Evolutionary conservation across 2,797 vertebrate genomes (phyloP), one percentile per base, ranked within the genome.

Genomic region (Echeneis naucrates): DNA sequence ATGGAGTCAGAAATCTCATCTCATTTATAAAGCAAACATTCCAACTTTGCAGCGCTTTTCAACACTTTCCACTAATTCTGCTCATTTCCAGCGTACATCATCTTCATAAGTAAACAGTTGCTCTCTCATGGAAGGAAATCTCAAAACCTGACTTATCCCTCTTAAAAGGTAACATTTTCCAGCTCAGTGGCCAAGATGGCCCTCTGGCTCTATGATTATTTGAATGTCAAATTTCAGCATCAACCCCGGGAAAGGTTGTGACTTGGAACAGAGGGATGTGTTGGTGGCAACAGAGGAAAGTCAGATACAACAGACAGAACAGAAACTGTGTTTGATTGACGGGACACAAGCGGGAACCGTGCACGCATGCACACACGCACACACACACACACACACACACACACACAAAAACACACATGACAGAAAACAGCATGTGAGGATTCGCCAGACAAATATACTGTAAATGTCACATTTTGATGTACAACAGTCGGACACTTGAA

Each of bases 1-100:
- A 87, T 75, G 86, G 81, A 90, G 77, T 80, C 84, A 84, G 77
- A 88, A 80, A 90, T 89, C 83, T 88, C 83, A 89, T 90, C 85
- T 83, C 64, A 81, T 89, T 87, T 86, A 88, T 74, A 88, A 89
- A 89, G 72, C 74, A 91, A 92, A 87, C 86, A 87, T 89, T 90
- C 83, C 80, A 82, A 56, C 78, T 83, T 79, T 78, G 77, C 79
- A 76, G 76, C 0, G 50, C 85, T 89, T 89, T 89, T 92, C 87
- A 87, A 85, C 90, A 87, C 84, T 85, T 88, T 87, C 75, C 82
- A 86, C 86, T 85, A 87, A 89, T 91, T 86, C 77, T 79, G 70
- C 60, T 81, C 79, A 83, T 80, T 91, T 87, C 70, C 73, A 81
- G 68, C 14, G 17, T 19, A 83, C 82, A 81, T 82, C 68, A 52